phyloP scores from a whole-genome alignment of 2,797 vertebrate genomes.

The Chelon auratus region DNA sequence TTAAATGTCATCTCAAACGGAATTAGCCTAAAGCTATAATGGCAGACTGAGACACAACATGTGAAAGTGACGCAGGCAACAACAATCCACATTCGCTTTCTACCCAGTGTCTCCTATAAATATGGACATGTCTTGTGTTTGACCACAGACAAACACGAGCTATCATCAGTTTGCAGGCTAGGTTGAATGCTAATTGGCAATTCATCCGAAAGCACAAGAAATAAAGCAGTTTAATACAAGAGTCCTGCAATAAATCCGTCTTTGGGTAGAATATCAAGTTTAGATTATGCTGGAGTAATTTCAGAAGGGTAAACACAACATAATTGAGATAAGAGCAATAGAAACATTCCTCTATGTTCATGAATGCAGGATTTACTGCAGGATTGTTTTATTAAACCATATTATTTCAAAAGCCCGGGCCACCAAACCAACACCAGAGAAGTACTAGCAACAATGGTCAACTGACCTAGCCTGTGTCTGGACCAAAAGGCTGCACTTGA shows the following conservation, averaged over 20 bases:
- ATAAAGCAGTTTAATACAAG: not conserved
- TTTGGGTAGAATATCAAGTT: not conserved
- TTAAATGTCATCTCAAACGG: not conserved
- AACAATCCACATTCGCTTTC: not conserved
- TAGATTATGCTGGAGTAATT: not conserved
- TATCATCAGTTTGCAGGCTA: not conserved
- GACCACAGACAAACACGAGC: no score
- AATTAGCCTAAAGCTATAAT: not conserved
- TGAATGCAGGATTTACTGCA: not conserved
- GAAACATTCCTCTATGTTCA: not conserved
- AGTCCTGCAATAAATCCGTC: not conserved
- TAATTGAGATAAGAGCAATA: not conserved
- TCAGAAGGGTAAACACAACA: no score
- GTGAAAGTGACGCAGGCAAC: not conserved
- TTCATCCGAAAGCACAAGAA: not conserved
- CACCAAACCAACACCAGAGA: no score
- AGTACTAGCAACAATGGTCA: no score
- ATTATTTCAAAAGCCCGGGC: not conserved
- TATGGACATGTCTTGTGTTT: not conserved
- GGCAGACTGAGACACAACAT: not conserved
- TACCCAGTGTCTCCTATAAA: not conserved
- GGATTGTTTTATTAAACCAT: not conserved
- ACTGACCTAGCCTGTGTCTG: no score
- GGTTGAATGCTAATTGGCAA: not conserved
- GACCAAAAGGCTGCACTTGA: no score